Percentiles rank a stretch among this genome's conserved stretches.
Conservation (phyloP, 1,140 invertebrate species). For the Drosophila suzukii region DNA sequence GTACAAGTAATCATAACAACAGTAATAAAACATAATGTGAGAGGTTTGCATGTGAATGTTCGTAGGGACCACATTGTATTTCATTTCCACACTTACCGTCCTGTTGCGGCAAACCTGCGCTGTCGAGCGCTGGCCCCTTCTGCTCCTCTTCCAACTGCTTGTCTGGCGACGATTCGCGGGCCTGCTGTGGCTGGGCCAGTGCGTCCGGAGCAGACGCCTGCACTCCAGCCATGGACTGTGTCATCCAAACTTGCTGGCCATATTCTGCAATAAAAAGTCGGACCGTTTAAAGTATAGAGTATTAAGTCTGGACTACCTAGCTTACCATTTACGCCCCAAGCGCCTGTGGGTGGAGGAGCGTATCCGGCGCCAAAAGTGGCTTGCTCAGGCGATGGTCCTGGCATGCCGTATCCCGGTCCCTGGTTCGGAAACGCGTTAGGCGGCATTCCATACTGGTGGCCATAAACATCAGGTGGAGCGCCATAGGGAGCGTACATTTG, state of each 20-base stretch:
- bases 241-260: constrained; percentile 72
- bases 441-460: constrained; percentile 66
- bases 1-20: constrained; percentile 71
- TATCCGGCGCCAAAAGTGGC: constrained; percentile 56
- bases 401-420: constrained; percentile 66
- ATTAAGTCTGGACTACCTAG: not conserved
- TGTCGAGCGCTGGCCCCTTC: constrained; percentile 50
- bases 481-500: constrained; percentile 69
- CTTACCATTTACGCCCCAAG: constrained; percentile 75
- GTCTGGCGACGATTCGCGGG: constrained; percentile 1
- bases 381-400: constrained; percentile 53
- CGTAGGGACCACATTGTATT: constrained; percentile 50
- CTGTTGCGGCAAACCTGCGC: constrained; percentile 71
- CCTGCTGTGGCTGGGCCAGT: constrained; percentile 27
- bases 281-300: too few relatives aligned
- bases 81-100: constrained; percentile 79
- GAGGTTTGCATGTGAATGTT: constrained; percentile 81
- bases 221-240: constrained; percentile 45
- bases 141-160: constrained; percentile 49
- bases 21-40: constrained; percentile 81
- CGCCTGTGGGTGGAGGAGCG: constrained; percentile 47
- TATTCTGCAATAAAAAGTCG: constrained; percentile 47
- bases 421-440: constrained; percentile 54
- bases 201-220: constrained; percentile 33
- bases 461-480: constrained; percentile 56